These are phyloP conservation scores for Achlya flavicornis DNA, from an alignment of 2,888 invertebrate species.

Conservation along the genomic window DNA sequence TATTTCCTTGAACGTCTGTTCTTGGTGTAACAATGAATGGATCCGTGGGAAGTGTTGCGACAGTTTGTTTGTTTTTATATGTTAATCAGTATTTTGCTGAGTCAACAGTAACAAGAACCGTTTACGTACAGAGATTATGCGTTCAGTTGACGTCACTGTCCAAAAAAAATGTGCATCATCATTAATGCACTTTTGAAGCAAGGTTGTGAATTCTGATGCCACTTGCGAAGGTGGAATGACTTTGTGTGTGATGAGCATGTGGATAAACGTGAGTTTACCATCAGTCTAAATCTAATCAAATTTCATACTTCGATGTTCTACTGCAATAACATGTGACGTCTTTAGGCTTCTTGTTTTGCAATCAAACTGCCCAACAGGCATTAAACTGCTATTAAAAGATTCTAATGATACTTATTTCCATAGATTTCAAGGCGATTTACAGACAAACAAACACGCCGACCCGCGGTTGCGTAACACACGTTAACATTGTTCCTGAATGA, in stretches of 20 bases:
- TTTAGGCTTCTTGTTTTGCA: not conserved
- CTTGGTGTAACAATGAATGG: not conserved
- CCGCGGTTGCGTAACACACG: slow-evolving; percentile 15
- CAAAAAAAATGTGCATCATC: no score
- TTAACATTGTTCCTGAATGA: slow-evolving; percentile 15
- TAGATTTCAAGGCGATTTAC: not conserved
- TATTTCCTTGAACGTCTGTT: not conserved
- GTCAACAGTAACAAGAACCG: not conserved
- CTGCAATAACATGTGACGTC: not conserved
- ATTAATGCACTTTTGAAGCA: no score
- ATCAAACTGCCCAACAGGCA: not conserved
- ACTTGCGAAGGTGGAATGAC: no score
- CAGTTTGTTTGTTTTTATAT: not conserved
- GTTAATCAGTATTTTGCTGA: not conserved
- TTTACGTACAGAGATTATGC: no score
- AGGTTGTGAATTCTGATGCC: no score
- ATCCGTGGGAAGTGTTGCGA: not conserved
- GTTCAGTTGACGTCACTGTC: no score
- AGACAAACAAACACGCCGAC: slow-evolving; percentile 3
- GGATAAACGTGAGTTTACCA: no score
- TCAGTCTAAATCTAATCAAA: no score
- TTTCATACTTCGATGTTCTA: no score
- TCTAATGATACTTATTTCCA: slow-evolving; percentile 7
- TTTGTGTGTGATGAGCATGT: no score
- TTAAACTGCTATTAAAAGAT: not conserved